Evolutionary conservation across 2,113 vertebrate species (phyloP).

Genomic region (Aegithalos caudatus): DNA sequence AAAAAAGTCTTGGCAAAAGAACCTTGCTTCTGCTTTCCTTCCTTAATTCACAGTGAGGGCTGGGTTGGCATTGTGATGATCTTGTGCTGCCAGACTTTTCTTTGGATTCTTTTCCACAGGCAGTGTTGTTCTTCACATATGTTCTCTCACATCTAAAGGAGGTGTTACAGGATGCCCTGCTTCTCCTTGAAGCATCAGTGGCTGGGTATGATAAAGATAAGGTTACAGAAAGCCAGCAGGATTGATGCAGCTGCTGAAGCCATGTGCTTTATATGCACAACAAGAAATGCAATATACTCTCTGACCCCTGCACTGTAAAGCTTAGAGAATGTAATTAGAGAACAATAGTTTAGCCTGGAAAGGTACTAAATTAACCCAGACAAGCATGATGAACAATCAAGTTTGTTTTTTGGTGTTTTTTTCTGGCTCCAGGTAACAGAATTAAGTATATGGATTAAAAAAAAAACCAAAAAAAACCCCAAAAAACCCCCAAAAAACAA

Average conservation of each 20-base stretch:
- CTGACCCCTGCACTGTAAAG: neutral
- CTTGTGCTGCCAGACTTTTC: neutral
- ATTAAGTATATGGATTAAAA: neutral
- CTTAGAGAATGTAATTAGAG: slow-evolving; percentile 51
- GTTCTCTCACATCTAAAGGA: neutral
- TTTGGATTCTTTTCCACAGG: fast-evolving
- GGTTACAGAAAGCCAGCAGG: neutral
- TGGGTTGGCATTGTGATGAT: neutral
- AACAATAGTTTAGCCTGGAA: slow-evolving; percentile 32
- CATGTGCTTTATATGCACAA: neutral
- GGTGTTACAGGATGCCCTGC: neutral
- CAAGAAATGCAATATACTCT: neutral
- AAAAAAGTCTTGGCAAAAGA: neutral
- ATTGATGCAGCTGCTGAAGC: neutral
- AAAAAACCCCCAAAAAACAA: too few relatives aligned
- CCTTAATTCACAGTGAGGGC: neutral
- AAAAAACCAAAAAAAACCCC: too few relatives aligned
- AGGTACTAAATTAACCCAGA: slow-evolving; percentile 59
- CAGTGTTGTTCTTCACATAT: neutral
- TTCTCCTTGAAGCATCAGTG: neutral
- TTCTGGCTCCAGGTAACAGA: slow-evolving; percentile 11
- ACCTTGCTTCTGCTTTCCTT: neutral
- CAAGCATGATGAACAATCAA: slow-evolving; percentile 27
- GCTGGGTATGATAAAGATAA: neutral
- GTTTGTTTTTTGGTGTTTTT: too few relatives aligned